Evolutionary conservation across 2,888 invertebrate genomes (phyloP), one percentile per base, ranked within the genome.

Genomic region (Hyles lineata): DNA sequence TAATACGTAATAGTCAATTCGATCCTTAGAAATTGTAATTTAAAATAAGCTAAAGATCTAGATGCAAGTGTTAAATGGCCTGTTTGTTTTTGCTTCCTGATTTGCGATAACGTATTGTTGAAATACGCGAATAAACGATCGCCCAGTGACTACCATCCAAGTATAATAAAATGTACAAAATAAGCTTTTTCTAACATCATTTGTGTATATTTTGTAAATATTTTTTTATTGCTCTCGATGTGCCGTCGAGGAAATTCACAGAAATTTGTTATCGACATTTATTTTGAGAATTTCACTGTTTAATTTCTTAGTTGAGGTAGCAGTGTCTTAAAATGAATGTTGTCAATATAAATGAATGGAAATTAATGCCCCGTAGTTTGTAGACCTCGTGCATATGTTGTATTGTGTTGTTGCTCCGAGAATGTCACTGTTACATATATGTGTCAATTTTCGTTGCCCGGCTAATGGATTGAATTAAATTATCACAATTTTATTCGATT

Each of bases 381-480:
- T 59, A 52, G 43, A 8, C 58, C 58, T 29, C 11, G 50, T 7
- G 50, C 19, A 60, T 72, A 69, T 7, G 4, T 71, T 60, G 67
- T 73, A 59, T 78, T 77, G 71, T 76, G 74, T 80, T 82, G 76
- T 76, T 80, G 76, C 72, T 74, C 76, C 55, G 43, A 55, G 7
- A 17, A 8, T 77, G 77, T 70, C 76, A 76, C 74, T 74, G 72
- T 80, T 81, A 79, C 83, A 76, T 82, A 79, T 82, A 43, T 43
- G 83, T 80, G 83, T 83, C 80, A 79, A 77, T 86, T 87, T 91
- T 80, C 84, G 88, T 90, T 90, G 88, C 52, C 90, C 87, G 88
- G 89, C 89, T 92, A 67, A 90, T 90, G 89, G 89, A 91, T 89
- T 91, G 88, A 89, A 93, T 83, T 91, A 93, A 92, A 92, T 89